Evolutionary conservation across 2,113 vertebrate species (phyloP).

Genomic region (Nyctibius bracteatus): DNA sequence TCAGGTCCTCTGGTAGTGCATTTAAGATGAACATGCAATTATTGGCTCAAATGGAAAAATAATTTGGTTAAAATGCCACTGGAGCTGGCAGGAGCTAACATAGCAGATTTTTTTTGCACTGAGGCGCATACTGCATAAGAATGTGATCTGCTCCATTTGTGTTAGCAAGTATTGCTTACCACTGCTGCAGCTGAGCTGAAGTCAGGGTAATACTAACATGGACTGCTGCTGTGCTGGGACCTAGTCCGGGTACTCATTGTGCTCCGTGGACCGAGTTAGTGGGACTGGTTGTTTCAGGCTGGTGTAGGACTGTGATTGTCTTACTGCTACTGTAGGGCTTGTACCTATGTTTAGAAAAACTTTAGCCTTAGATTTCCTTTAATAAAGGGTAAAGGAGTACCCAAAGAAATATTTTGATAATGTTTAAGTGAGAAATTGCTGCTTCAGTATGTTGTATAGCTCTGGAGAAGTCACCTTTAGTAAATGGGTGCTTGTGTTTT

Average conservation of each 20-base stretch:
- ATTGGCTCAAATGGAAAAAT: not conserved
- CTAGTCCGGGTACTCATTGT: fast-evolving
- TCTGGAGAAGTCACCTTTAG: not conserved
- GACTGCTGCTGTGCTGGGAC: not conserved
- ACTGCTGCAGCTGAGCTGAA: not conserved
- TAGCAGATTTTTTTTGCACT: not conserved
- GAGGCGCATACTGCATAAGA: not conserved
- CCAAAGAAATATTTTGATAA: not conserved
- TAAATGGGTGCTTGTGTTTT: not conserved
- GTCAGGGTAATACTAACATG: fast-evolving
- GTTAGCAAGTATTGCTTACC: not conserved
- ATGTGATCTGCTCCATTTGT: not conserved
- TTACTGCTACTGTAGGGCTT: not conserved
- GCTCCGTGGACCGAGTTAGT: not conserved
- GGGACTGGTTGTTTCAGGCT: not conserved
- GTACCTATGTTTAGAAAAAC: not conserved
- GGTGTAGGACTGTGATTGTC: not conserved
- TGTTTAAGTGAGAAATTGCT: not conserved
- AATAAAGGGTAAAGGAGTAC: not conserved
- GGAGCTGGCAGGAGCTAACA: not conserved
- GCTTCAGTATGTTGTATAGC: not conserved
- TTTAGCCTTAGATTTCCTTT: not conserved
- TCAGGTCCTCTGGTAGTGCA: not conserved
- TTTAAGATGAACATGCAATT: not conserved
- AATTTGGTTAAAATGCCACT: not conserved